phyloP scores from a whole-genome alignment of 2,113 vertebrate species.

The Thamnophis sirtalis region DNA sequence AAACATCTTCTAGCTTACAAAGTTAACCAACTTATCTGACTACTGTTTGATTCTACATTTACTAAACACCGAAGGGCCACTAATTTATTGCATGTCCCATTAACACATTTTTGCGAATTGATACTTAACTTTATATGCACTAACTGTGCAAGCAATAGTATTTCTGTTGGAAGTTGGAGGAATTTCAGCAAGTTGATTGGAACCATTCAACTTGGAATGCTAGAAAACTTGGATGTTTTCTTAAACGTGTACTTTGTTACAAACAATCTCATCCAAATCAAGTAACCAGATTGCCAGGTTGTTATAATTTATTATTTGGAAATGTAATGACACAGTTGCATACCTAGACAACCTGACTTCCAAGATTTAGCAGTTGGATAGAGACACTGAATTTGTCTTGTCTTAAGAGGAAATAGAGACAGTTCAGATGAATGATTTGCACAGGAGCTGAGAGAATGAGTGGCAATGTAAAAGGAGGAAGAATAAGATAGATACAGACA shows the following conservation, averaged over 20 bases:
- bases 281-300: background rate
- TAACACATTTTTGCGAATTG: background rate
- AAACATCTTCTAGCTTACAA: background rate
- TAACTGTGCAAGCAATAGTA: background rate
- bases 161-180: background rate
- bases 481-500: background rate
- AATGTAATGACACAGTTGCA: background rate
- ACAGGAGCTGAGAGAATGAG: background rate
- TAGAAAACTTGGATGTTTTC: constrained; percentile 19
- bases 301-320: constrained; percentile 19
- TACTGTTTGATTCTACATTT: background rate
- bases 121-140: background rate
- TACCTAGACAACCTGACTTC: background rate
- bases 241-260: background rate
- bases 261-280: background rate
- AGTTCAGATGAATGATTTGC: background rate
- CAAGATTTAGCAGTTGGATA: background rate
- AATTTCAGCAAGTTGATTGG: background rate
- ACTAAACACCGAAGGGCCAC: background rate
- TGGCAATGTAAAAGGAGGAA: background rate
- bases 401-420: background rate
- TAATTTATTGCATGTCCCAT: background rate
- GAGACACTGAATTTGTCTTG: background rate
- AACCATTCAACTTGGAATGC: background rate
- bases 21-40: background rate